Conservation (phyloP, 2,888 invertebrate species). For the Dendrolimus pini region DNA sequence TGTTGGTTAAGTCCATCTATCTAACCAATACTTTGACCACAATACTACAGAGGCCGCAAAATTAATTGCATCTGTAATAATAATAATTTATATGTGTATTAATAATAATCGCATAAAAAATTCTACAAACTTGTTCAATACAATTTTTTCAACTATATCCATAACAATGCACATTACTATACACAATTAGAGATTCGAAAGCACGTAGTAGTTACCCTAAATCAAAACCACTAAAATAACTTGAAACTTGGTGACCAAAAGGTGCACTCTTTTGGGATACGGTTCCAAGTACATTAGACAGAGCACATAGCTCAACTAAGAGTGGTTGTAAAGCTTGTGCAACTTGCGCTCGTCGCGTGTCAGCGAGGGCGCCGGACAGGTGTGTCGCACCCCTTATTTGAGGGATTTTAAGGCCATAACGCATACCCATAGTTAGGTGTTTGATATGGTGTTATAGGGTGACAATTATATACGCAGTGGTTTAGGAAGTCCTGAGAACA, state of each 20-base stretch:
- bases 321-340: constrained; percentile 37
- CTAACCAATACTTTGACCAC: too few species aligned
- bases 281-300: constrained; percentile 7
- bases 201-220: constrained; percentile 47
- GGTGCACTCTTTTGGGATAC: constrained; percentile 1
- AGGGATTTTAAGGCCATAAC: constrained; percentile 59
- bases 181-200: constrained; percentile 48
- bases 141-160: constrained; percentile 44
- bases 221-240: constrained; percentile 25
- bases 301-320: constrained; percentile 31
- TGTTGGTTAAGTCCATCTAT: too few species aligned
- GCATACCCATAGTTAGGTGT: constrained; percentile 53
- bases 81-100: constrained; percentile 12
- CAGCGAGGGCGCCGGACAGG: constrained; percentile 67
- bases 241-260: constrained; percentile 18
- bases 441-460: constrained; percentile 32
- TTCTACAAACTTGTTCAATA: constrained; percentile 29
- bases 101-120: constrained; percentile 43
- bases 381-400: constrained; percentile 67
- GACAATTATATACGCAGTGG: constrained; percentile 15
- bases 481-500: too few species aligned
- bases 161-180: constrained; percentile 62
- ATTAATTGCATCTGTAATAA: too few species aligned
- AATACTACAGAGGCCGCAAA: too few species aligned
- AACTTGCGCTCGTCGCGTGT: constrained; percentile 64